Conservation (phyloP, 2,888 invertebrate species). For the Acrocera orbiculus region DNA sequence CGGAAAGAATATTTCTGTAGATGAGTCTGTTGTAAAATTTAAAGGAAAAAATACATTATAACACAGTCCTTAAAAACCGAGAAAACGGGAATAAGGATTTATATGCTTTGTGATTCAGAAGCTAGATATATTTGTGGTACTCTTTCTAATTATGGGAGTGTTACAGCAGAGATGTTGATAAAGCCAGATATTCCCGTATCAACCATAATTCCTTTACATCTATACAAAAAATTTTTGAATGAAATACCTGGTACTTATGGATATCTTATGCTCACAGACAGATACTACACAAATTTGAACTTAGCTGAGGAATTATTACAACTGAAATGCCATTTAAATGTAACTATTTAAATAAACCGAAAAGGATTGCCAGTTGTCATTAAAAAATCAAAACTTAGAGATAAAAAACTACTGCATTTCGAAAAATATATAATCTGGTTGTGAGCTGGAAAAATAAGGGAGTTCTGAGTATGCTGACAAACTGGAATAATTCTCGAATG, state of each 20-base stretch:
- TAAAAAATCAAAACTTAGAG: not conserved
- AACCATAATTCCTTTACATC: not conserved
- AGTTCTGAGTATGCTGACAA: not conserved
- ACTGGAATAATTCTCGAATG: not conserved
- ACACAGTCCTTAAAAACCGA: not conserved
- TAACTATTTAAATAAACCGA: not conserved
- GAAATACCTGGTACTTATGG: not conserved
- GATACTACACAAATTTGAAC: constrained; percentile 1
- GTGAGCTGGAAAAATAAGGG: not conserved
- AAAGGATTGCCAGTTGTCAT: too few species aligned
- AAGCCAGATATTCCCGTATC: not conserved
- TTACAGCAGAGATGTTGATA: not conserved
- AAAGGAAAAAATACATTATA: not conserved
- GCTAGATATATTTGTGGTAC: too few species aligned
- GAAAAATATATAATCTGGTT: not conserved
- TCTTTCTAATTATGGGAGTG: not conserved
- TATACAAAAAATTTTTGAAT: too few species aligned
- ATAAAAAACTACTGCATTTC: not conserved
- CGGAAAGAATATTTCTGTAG: too few species aligned
- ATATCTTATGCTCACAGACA: not conserved
- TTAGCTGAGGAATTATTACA: not conserved
- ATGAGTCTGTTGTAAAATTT: not conserved
- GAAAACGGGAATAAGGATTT: not conserved
- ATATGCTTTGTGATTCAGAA: not conserved
- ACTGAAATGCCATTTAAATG: not conserved